phyloP scores from a whole-genome alignment of 2,888 invertebrate genomes.

The Brachylomia viminalis region DNA sequence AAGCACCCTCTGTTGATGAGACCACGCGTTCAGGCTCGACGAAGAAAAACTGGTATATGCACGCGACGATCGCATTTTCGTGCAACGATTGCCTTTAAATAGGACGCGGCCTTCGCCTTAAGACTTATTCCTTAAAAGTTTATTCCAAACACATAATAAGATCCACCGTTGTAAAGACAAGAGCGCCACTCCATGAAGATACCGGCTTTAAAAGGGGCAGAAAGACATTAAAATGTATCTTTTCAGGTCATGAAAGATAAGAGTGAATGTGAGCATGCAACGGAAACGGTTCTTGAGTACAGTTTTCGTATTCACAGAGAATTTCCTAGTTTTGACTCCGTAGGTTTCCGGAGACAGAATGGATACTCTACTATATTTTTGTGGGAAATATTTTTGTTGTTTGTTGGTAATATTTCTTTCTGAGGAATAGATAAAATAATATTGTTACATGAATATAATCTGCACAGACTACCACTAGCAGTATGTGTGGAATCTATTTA shows the following conservation, averaged over 20 bases:
- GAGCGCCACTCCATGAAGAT: conserved; percentile 39
- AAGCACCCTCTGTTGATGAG: too few relatives aligned
- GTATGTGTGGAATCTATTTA: too few relatives aligned
- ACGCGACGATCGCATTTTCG: too few relatives aligned
- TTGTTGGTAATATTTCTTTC: background rate
- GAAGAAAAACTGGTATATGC: too few relatives aligned
- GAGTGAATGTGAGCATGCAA: conserved; percentile 56
- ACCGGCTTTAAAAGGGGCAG: conserved; percentile 43
- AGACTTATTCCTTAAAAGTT: background rate
- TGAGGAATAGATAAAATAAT: too few relatives aligned
- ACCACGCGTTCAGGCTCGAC: too few relatives aligned
- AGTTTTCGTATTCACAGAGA: conserved; percentile 59
- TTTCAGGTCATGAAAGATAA: conserved; percentile 62
- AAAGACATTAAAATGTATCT: conserved; percentile 65
- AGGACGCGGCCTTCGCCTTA: background rate
- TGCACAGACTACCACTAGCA: too few relatives aligned
- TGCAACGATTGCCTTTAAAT: too few relatives aligned
- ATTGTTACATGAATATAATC: too few relatives aligned
- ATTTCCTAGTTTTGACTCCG: conserved; percentile 44
- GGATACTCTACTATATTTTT: conserved; percentile 30
- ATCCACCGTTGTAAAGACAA: conserved; percentile 12
- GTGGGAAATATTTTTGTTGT: conserved; percentile 29
- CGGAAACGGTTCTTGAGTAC: conserved; percentile 43
- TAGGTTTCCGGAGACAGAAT: conserved; percentile 41
- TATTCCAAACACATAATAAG: conserved; percentile 22